These are phyloP conservation scores for Cantharis nigra DNA, from an alignment of 2,888 invertebrate species.

Conservation along the genomic window DNA sequence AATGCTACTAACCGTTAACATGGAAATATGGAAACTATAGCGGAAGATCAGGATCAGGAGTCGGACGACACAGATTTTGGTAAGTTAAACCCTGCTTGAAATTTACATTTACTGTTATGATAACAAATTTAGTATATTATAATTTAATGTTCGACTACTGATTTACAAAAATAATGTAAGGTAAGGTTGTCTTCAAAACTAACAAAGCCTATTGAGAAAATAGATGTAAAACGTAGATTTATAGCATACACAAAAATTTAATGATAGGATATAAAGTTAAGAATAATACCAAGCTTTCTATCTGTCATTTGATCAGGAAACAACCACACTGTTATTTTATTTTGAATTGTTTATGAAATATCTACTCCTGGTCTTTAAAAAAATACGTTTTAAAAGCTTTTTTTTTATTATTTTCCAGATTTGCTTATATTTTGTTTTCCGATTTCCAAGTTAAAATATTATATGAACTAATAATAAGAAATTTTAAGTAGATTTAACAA, in stretches of 20 bases:
- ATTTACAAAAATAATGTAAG: neutral
- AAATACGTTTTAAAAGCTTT: neutral
- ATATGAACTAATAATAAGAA: no score
- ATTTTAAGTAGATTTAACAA: no score
- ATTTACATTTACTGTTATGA: neutral
- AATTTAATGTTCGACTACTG: neutral
- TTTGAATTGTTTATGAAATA: neutral
- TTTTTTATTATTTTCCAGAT: neutral
- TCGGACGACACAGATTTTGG: constrained; percentile 68
- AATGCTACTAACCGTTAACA: constrained; percentile 34
- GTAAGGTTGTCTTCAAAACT: neutral
- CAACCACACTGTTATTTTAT: neutral
- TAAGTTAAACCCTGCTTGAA: constrained; percentile 50
- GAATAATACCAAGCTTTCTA: neutral
- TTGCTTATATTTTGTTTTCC: no score
- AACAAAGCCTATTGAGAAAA: neutral
- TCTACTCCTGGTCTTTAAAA: neutral
- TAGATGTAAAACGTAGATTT: neutral
- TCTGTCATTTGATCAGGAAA: neutral
- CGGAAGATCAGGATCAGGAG: constrained; percentile 70
- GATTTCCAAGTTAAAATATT: no score
- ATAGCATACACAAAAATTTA: neutral
- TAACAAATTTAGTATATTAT: neutral
- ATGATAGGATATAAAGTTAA: neutral
- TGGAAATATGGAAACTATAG: constrained; percentile 67